Percentiles rank a stretch among this genome's conserved stretches.
Conservation (phyloP, 2,797 vertebrate genomes). For the Melanotaenia nigrans region DNA sequence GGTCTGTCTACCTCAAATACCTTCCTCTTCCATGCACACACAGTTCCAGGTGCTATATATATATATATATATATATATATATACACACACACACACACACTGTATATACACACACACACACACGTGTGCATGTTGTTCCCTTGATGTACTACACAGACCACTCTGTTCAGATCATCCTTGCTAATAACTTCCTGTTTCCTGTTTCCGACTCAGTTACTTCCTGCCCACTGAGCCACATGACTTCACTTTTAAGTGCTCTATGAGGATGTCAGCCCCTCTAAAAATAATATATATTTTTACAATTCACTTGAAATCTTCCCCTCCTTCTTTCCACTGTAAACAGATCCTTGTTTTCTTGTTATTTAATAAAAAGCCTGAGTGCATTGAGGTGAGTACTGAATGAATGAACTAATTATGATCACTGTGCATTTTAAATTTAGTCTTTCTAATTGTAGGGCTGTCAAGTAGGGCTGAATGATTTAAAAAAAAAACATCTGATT, state of each 20-base stretch:
- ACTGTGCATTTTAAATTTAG: background rate
- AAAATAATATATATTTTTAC: conserved; percentile 10
- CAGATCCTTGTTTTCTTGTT: background rate
- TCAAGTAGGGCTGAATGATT: background rate
- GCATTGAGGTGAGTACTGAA: background rate
- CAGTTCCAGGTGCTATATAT: conserved; percentile 40
- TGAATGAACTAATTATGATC: background rate
- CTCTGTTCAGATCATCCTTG: conserved; percentile 76
- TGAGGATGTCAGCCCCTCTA: conserved; percentile 10
- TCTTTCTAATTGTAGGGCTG: no score
- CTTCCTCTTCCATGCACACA: conserved; percentile 55
- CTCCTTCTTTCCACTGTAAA: conserved; percentile 9
- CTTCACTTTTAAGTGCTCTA: conserved; percentile 29
- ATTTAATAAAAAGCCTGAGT: background rate
- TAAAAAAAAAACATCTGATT: background rate
- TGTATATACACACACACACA: no score
- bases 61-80: conserved; percentile 22
- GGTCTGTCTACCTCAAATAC: conserved; percentile 41
- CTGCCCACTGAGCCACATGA: conserved; percentile 49
- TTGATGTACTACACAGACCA: conserved; percentile 79
- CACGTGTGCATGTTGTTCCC: conserved; percentile 59
- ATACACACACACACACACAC: no score
- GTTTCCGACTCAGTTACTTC: conserved; percentile 75
- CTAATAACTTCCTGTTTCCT: conserved; percentile 85
- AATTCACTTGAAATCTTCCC: background rate